phyloP scores from a whole-genome alignment of 2,113 vertebrate genomes.

The Bubalus kerabau region DNA sequence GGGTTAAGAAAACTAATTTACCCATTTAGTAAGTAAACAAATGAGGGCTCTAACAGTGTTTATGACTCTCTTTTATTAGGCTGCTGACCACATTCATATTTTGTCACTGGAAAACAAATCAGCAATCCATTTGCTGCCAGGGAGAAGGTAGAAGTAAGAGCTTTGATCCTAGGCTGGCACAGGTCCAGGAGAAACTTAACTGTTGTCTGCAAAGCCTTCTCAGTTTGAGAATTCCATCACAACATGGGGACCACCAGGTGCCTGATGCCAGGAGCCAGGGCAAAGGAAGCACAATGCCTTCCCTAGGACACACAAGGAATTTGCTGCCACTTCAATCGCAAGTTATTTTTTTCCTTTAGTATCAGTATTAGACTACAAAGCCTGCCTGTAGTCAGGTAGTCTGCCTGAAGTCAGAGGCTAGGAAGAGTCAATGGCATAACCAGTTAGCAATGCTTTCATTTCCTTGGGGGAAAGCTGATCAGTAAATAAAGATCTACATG shows the following conservation, averaged over 20 bases:
- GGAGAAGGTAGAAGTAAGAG: background rate
- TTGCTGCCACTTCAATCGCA: background rate
- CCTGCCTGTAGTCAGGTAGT: background rate
- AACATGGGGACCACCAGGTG: background rate
- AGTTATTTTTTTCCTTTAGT: background rate
- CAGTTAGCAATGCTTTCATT: background rate
- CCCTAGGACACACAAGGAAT: background rate
- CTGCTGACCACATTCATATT: background rate
- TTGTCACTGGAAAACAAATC: constrained; percentile 16
- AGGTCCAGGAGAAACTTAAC: background rate
- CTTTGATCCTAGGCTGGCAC: background rate
- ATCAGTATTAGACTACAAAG: background rate
- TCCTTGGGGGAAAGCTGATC: background rate
- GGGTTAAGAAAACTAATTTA: background rate
- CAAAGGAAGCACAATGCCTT: background rate
- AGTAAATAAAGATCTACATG: background rate
- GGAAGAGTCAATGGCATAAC: background rate
- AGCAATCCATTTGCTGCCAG: background rate
- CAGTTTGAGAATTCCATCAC: background rate
- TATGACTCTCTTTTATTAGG: background rate
- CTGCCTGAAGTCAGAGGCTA: background rate
- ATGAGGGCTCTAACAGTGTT: background rate
- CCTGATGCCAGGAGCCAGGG: background rate
- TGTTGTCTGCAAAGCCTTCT: background rate
- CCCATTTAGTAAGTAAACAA: background rate